Conservation (phyloP, 2,797 vertebrate species). For the Enteromius anoplus region DNA sequence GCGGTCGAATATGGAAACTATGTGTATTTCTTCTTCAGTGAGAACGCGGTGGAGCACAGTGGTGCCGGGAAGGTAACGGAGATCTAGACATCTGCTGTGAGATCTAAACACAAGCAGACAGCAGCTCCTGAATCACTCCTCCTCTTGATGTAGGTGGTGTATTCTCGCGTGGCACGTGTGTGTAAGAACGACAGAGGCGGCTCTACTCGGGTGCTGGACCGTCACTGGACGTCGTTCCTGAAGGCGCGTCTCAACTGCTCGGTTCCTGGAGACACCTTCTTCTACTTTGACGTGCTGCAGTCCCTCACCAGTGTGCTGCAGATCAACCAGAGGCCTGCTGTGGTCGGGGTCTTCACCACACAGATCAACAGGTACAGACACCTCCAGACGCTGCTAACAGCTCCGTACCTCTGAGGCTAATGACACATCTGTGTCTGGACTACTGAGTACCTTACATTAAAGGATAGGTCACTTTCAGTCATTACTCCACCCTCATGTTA, state of each 20-base stretch:
- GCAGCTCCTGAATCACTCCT: neutral
- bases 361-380: slow-evolving; percentile 89
- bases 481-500: too few relatives aligned
- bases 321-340: slow-evolving; percentile 86
- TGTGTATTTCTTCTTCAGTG: slow-evolving; percentile 96
- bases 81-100: neutral
- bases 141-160: slow-evolving; percentile 76
- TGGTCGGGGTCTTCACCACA: slow-evolving; percentile 94
- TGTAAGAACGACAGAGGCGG: slow-evolving; percentile 90
- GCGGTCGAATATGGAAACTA: slow-evolving; percentile 95
- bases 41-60: slow-evolving; percentile 93
- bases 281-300: slow-evolving; percentile 96
- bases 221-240: slow-evolving; percentile 86
- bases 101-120: neutral
- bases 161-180: slow-evolving; percentile 87
- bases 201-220: slow-evolving; percentile 85
- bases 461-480: too few relatives aligned
- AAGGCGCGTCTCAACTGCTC: slow-evolving; percentile 96
- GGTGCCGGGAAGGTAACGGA: slow-evolving; percentile 87
- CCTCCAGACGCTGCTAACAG: neutral
- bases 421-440: too few relatives aligned
- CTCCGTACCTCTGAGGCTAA: too few relatives aligned
- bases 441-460: too few relatives aligned
- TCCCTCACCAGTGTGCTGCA: slow-evolving; percentile 92
- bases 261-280: slow-evolving; percentile 91